These are phyloP conservation scores for Callaeas wilsoni DNA, from an alignment of 2,113 vertebrate species.

Conservation along the genomic window DNA sequence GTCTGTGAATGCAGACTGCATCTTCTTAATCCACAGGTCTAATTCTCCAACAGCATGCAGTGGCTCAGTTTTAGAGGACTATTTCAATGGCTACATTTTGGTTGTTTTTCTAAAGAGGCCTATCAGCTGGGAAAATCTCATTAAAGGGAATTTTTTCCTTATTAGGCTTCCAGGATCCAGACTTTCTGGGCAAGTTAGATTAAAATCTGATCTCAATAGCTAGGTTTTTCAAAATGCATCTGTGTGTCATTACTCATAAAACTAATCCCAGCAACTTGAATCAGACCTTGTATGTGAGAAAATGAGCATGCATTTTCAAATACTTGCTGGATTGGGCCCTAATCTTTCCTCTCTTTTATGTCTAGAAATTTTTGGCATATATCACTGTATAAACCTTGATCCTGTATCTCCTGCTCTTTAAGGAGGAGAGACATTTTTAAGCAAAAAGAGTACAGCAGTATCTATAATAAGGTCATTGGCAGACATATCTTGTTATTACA, in stretches of 20 bases:
- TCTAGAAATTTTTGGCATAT: neutral
- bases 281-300: neutral
- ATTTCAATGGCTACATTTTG: neutral
- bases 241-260: slow-evolving; percentile 11
- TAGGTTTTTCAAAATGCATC: slow-evolving; percentile 31
- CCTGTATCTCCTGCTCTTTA: neutral
- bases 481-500: neutral
- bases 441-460: neutral
- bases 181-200: slow-evolving; percentile 7
- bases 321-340: neutral
- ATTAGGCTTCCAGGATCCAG: neutral
- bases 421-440: neutral
- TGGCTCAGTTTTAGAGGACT: neutral
- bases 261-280: neutral
- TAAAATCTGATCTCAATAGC: slow-evolving; percentile 2
- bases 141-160: slow-evolving; percentile 7
- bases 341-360: neutral
- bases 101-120: neutral
- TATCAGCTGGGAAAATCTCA: neutral
- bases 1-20: neutral
- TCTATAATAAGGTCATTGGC: slow-evolving; percentile 5
- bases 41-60: neutral
- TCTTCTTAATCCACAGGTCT: neutral
- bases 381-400: neutral
- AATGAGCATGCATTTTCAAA: neutral